These are phyloP conservation scores for Holcopasites calliopsidis DNA, from an alignment of 1,140 invertebrate genomes.

Conservation along the genomic window DNA sequence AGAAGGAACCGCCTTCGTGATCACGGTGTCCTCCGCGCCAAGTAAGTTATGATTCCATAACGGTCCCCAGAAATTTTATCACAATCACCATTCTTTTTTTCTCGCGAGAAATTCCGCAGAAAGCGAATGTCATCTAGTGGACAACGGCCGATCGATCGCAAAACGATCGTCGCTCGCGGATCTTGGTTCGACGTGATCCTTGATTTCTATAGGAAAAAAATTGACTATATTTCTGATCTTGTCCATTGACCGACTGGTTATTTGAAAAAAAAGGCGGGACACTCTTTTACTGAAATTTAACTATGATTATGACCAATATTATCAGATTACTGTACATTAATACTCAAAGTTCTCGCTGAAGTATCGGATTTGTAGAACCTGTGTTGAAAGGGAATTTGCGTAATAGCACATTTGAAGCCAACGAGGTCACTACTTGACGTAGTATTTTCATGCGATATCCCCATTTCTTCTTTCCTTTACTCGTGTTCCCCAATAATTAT, in stretches of 20 bases:
- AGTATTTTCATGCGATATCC: slow-evolving; percentile 35
- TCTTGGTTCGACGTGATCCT: slow-evolving; percentile 14
- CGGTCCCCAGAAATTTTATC: slow-evolving; percentile 44
- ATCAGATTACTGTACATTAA: too few species aligned
- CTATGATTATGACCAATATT: too few species aligned
- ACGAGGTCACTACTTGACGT: slow-evolving; percentile 50
- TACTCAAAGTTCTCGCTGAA: not conserved
- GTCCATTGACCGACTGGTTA: too few species aligned
- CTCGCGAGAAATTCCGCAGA: slow-evolving; percentile 52
- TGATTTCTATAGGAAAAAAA: slow-evolving; percentile 3
- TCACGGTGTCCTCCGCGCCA: slow-evolving; percentile 83
- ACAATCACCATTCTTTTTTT: not conserved
- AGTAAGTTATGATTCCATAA: slow-evolving; percentile 79
- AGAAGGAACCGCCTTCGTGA: slow-evolving; percentile 84
- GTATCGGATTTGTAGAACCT: slow-evolving; percentile 1
- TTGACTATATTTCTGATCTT: not conserved
- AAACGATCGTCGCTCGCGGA: not conserved
- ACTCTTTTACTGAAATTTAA: too few species aligned
- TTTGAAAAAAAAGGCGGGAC: too few species aligned
- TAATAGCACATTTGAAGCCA: slow-evolving; percentile 45
- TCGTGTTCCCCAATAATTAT: not conserved
- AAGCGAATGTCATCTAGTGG: slow-evolving; percentile 48
- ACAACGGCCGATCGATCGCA: not conserved
- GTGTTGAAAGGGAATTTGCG: slow-evolving; percentile 33
- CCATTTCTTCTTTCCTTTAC: slow-evolving; percentile 1